Evolutionary conservation across 2,888 invertebrate genomes (phyloP).

Genomic region (Ditula angustiorana): DNA sequence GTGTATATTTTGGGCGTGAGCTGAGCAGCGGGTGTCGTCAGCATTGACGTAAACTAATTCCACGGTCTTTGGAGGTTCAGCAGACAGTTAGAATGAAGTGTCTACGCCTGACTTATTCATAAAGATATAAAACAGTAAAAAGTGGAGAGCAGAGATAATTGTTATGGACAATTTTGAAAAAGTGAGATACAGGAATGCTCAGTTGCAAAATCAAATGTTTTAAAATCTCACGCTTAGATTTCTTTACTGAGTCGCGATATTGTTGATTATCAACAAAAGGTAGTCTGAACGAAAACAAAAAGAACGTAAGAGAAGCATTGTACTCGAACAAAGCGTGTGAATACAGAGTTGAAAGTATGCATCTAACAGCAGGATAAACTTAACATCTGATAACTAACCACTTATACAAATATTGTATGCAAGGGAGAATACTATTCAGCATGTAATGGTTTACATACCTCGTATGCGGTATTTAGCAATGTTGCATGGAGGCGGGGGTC

Average conservation of each 20-base stretch:
- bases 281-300: slow-evolving; percentile 84
- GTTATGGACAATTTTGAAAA: slow-evolving; percentile 45
- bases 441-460: background rate
- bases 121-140: too few relatives aligned
- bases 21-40: slow-evolving; percentile 56
- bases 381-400: slow-evolving; percentile 43
- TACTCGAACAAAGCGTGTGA: slow-evolving; percentile 81
- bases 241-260: slow-evolving; percentile 80
- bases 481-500: slow-evolving; percentile 44
- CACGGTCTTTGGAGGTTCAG: slow-evolving; percentile 69
- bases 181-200: slow-evolving; percentile 56
- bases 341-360: slow-evolving; percentile 78
- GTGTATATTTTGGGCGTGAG: slow-evolving; percentile 64
- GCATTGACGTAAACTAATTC: slow-evolving; percentile 78
- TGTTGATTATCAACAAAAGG: slow-evolving; percentile 83
- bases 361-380: slow-evolving; percentile 61
- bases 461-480: slow-evolving; percentile 26
- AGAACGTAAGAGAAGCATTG: slow-evolving; percentile 81
- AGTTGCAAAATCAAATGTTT: slow-evolving; percentile 74
- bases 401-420: slow-evolving; percentile 25
- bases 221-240: slow-evolving; percentile 81
- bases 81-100: slow-evolving; percentile 44
- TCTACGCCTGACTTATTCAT: background rate
- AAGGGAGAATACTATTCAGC: slow-evolving; percentile 13
- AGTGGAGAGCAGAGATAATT: slow-evolving; percentile 10